These are phyloP conservation scores for Ryuthela nishihirai DNA, from an alignment of 2,888 invertebrate species.

Conservation along the genomic window DNA sequence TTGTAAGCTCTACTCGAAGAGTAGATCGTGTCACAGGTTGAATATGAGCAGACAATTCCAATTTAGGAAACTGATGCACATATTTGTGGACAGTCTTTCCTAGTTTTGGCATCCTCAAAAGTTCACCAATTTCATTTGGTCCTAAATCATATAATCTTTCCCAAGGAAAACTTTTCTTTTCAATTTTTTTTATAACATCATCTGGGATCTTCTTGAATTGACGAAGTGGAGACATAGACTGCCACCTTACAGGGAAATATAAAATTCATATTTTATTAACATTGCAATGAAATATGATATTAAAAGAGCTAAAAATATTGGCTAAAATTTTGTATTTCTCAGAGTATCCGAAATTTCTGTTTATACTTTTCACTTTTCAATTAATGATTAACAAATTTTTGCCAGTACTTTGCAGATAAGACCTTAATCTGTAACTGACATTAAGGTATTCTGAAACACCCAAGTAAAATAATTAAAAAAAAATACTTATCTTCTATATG, in stretches of 20 bases:
- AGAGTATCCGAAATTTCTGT: no score
- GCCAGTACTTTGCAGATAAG: no score
- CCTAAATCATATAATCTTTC: conserved; percentile 87
- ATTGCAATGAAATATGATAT: no score
- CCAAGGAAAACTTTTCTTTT: conserved; percentile 74
- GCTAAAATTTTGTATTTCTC: no score
- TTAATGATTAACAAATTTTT: no score
- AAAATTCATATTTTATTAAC: no score
- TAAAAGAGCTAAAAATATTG: no score
- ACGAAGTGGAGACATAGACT: conserved; percentile 95
- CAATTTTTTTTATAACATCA: conserved; percentile 93
- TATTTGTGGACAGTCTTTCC: conserved; percentile 95
- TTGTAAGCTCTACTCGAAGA: conserved; percentile 88
- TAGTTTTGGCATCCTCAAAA: conserved; percentile 83
- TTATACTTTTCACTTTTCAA: no score
- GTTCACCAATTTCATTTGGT: conserved; percentile 94
- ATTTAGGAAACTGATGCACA: conserved; percentile 93
- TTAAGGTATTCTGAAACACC: no score
- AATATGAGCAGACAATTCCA: conserved; percentile 94
- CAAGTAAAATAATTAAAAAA: no score
- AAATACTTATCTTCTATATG: no score
- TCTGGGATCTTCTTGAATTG: conserved; percentile 98
- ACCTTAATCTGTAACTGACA: no score
- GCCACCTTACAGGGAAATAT: conserved; percentile 75
- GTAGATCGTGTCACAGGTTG: conserved; percentile 91